Conservation (phyloP, 2,113 vertebrate genomes). For the Pavo muticus region DNA sequence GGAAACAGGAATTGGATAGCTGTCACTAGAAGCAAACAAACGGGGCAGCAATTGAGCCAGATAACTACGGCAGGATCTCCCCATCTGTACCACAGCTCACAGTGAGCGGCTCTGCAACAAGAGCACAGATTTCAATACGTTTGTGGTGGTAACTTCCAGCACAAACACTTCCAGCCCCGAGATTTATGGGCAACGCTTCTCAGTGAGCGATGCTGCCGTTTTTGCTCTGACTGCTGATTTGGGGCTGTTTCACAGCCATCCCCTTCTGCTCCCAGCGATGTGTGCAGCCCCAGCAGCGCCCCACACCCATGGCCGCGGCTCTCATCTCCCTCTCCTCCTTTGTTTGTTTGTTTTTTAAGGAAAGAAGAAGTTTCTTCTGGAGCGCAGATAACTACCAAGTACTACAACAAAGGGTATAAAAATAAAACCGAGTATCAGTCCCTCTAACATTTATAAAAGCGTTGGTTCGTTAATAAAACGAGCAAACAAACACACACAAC, state of each 20-base stretch:
- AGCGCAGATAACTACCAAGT: not conserved
- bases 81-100: fast-evolving
- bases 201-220: not conserved
- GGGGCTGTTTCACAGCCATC: not conserved
- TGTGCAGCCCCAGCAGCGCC: not conserved
- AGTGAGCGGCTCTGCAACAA: not conserved
- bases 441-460: not conserved
- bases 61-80: not conserved
- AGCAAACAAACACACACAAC: not conserved
- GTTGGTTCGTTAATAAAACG: not conserved
- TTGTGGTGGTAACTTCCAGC: not conserved
- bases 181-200: not conserved
- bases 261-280: not conserved
- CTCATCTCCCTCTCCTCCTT: not conserved
- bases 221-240: not conserved
- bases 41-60: not conserved
- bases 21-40: not conserved
- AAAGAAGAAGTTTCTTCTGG: not conserved
- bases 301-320: too few species aligned
- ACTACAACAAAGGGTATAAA: not conserved
- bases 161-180: not conserved
- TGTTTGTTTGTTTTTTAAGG: not conserved
- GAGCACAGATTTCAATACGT: not conserved
- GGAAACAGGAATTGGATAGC: not conserved
- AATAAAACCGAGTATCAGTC: not conserved